phyloP scores from a whole-genome alignment of 2,888 invertebrate species.

The Fragum fragum region DNA sequence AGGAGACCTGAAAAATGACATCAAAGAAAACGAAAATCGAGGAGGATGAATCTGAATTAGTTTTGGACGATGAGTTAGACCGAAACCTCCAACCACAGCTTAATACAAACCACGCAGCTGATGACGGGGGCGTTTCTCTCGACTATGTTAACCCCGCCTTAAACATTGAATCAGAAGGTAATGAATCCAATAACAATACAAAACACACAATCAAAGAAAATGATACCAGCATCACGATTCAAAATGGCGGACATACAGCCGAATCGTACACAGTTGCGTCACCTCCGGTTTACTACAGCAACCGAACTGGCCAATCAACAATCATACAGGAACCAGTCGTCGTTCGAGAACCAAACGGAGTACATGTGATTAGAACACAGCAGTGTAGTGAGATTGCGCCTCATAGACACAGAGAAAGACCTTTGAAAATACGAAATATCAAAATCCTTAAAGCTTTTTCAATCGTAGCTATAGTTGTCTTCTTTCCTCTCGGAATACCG shows the following conservation, averaged over 20 bases:
- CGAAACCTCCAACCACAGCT: slow-evolving; percentile 35
- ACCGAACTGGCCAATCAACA: slow-evolving; percentile 64
- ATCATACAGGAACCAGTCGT: slow-evolving; percentile 70
- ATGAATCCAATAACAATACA: slow-evolving; percentile 16
- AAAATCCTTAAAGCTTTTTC: slow-evolving; percentile 75
- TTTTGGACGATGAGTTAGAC: slow-evolving; percentile 58
- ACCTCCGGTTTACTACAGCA: slow-evolving; percentile 68
- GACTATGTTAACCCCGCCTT: slow-evolving; percentile 47
- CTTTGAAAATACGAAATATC: slow-evolving; percentile 67
- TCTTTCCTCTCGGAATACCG: slow-evolving; percentile 81
- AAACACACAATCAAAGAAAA: slow-evolving; percentile 1
- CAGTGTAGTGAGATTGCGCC: slow-evolving; percentile 63
- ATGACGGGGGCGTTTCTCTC: slow-evolving; percentile 26
- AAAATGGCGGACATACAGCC: slow-evolving; percentile 4
- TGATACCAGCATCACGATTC: not conserved
- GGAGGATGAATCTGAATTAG: slow-evolving; percentile 60
- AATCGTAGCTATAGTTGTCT: slow-evolving; percentile 75
- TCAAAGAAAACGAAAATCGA: slow-evolving; percentile 9
- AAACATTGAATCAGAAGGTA: not conserved
- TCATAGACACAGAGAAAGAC: slow-evolving; percentile 66
- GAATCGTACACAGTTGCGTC: slow-evolving; percentile 18
- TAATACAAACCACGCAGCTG: not conserved
- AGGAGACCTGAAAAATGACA: slow-evolving; percentile 47
- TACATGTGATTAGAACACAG: slow-evolving; percentile 70
- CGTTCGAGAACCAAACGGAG: slow-evolving; percentile 63